phyloP scores from a whole-genome alignment of 2,888 invertebrate species.

The Ditylenchus weischeri region DNA sequence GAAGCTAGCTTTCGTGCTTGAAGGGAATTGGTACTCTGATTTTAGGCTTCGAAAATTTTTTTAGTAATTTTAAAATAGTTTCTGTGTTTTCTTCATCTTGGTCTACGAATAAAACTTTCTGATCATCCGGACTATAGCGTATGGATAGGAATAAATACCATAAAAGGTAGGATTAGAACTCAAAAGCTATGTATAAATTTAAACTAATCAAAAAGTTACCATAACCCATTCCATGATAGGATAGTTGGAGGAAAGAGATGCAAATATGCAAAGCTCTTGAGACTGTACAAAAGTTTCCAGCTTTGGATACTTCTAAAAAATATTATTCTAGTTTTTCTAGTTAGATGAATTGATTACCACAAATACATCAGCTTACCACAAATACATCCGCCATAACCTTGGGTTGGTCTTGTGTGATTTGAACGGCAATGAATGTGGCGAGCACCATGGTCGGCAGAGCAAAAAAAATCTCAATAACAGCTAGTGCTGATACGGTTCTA shows the following conservation, averaged over 20 bases:
- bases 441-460: neutral
- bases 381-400: neutral
- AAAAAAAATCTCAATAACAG: neutral
- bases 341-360: neutral
- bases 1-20: too few relatives aligned
- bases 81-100: too few relatives aligned
- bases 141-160: too few relatives aligned
- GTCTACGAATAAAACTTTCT: too few relatives aligned
- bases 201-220: neutral
- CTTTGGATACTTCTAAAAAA: slow-evolving; percentile 1
- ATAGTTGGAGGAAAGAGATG: neutral
- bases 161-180: too few relatives aligned
- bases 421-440: neutral
- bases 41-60: too few relatives aligned
- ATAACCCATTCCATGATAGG: neutral
- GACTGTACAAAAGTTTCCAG: neutral
- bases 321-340: neutral
- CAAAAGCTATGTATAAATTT: too few relatives aligned
- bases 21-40: too few relatives aligned
- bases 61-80: too few relatives aligned
- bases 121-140: too few relatives aligned
- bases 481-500: neutral
- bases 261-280: neutral
- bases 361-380: neutral
- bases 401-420: neutral